Evolutionary conservation across 1,140 invertebrate species (phyloP), one percentile per base, ranked within the genome.

Genomic region (Drosophila novamexicana): DNA sequence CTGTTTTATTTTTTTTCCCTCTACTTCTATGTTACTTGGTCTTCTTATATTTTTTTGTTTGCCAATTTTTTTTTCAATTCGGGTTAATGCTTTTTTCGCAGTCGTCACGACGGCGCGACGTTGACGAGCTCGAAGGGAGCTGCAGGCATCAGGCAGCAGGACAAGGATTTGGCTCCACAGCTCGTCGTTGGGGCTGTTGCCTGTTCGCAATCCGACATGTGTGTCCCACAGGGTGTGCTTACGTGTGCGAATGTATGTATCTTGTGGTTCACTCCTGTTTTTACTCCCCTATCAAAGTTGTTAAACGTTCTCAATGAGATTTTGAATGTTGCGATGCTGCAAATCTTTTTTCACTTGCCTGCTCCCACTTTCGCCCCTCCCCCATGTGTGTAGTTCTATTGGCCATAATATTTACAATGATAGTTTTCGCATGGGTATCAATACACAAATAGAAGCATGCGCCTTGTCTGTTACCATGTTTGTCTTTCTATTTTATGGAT

Each of bases 41-140:
- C 49, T 45, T 76, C 40, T 50, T n/a, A n/a, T 52, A 29, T 18
- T 4, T 47, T 22, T 57, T 40, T 57, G 45, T 34, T 42, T 29
- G 34, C 56, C 65, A 54, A 68, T 61, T 75, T 76, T 76, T 69
- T 76, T 65, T 77, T 58, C 83, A 80, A 88, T 88, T 88, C 83
- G 83, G 83, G 83, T 88, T 88, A 88, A 89, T 89, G 83, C 83
- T 79, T 88, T 89, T 86, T 88, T 89, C 75, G 78, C 82, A 77
- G 83, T 86, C 80, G 84, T 88, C 84, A 72, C 65, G 66, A 45
- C 57, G 82, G 75, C 82, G 67, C 58, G 37, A 66, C 62, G 29
- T 52, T 66, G 69, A 72, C 53, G 62, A 66, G 53, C 32, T 16
- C 37, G 37, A 57, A 39, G 44, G 61, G 54, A 77, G 68, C 81